Conservation (phyloP, 2,888 invertebrate genomes). For the Limnephilus lunatus region DNA sequence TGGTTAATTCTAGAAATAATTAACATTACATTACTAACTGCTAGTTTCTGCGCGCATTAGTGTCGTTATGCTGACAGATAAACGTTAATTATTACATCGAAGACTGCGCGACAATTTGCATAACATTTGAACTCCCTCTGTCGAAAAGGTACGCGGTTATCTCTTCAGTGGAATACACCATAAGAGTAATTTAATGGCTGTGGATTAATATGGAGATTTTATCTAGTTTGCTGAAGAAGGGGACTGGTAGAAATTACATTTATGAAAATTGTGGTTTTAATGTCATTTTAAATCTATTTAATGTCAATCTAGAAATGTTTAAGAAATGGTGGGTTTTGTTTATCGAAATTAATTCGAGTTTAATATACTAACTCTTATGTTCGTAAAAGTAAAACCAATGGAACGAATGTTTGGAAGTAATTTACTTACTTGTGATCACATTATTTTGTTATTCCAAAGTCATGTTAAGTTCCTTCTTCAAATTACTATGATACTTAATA, state of each 20-base stretch:
- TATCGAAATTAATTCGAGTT: background rate
- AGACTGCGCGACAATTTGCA: conserved; percentile 2
- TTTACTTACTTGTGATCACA: no score
- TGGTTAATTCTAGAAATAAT: background rate
- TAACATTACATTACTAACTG: background rate
- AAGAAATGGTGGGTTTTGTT: background rate
- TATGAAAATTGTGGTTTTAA: background rate
- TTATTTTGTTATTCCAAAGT: no score
- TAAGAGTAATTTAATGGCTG: background rate
- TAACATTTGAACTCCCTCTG: conserved; percentile 2
- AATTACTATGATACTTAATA: no score
- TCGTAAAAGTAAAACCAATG: background rate
- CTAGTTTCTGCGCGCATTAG: background rate
- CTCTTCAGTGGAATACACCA: background rate
- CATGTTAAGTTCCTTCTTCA: no score
- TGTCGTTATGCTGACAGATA: background rate
- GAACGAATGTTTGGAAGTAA: no score
- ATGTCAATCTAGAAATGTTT: background rate
- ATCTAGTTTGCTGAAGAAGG: background rate
- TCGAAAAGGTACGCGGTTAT: background rate
- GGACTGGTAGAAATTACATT: background rate
- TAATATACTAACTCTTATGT: background rate
- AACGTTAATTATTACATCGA: background rate
- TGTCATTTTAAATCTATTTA: background rate
- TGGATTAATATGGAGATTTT: background rate